Conservation (phyloP, 2,888 invertebrate genomes). For the Chaitophorus viminalis region DNA sequence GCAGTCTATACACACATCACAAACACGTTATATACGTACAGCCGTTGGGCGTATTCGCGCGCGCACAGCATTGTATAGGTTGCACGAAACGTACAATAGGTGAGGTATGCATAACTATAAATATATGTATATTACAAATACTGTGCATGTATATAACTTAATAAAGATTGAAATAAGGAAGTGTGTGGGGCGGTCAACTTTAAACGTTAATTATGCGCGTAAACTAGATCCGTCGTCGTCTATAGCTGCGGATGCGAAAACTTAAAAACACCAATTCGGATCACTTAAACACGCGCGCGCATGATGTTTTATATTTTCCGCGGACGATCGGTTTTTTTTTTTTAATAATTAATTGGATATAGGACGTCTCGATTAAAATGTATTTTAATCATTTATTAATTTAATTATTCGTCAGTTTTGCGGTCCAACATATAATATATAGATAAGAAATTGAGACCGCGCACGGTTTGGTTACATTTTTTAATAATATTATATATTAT, state of each 20-base stretch:
- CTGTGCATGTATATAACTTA: slow-evolving; percentile 15
- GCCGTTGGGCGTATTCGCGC: slow-evolving; percentile 52
- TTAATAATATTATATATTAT: too few relatives aligned
- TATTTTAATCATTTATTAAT: too few relatives aligned
- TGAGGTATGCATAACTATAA: background rate
- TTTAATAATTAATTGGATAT: too few relatives aligned
- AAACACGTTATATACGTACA: slow-evolving; percentile 20
- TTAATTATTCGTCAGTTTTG: too few relatives aligned
- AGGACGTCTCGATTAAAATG: too few relatives aligned
- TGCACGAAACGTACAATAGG: background rate
- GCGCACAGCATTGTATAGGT: background rate
- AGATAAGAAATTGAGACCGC: too few relatives aligned
- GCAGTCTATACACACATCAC: background rate
- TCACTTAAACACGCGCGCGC: background rate
- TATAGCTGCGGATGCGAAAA: background rate
- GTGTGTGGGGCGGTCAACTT: slow-evolving; percentile 36
- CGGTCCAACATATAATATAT: too few relatives aligned
- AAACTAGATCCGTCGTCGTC: slow-evolving; percentile 12
- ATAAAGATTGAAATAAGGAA: slow-evolving; percentile 45
- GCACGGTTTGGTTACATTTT: too few relatives aligned
- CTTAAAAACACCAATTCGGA: background rate
- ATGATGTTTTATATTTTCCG: background rate
- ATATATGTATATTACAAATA: background rate
- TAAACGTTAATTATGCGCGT: background rate
- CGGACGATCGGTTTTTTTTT: too few relatives aligned